Evolutionary conservation across 2,113 vertebrate genomes (phyloP).

Genomic region (Ivindomyrus marchei): DNA sequence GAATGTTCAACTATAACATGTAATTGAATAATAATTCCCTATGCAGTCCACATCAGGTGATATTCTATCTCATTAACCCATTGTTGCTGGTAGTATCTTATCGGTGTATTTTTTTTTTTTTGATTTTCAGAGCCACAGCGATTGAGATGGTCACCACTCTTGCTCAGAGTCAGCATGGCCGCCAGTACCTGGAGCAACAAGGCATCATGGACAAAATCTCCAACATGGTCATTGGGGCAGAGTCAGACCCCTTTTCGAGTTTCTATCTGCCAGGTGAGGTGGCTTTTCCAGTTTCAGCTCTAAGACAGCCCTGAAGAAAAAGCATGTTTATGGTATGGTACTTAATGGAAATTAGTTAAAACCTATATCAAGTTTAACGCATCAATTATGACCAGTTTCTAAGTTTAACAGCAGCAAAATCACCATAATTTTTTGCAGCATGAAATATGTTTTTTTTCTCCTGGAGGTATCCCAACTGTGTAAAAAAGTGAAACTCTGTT

Average conservation of each 20-base stretch:
- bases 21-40: too few relatives aligned
- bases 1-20: neutral
- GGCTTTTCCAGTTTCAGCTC: neutral
- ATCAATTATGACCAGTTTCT: neutral
- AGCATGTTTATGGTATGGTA: too few relatives aligned
- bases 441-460: neutral
- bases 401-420: neutral
- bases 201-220: conserved; percentile 83
- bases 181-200: conserved; percentile 80
- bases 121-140: conserved; percentile 72
- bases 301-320: neutral
- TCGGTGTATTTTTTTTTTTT: neutral
- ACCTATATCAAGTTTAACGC: neutral
- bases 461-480: neutral
- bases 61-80: neutral
- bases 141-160: conserved; percentile 86
- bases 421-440: neutral
- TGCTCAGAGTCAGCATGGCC: conserved; percentile 73
- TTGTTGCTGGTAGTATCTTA: neutral
- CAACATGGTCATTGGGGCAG: conserved; percentile 84
- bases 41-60: neutral
- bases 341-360: too few relatives aligned
- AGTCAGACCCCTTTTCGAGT: conserved; percentile 80
- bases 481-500: neutral
- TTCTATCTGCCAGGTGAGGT: conserved; percentile 86